Evolutionary conservation across 2,888 invertebrate species (phyloP).

Genomic region (Pyrocoelia pectoralis): DNA sequence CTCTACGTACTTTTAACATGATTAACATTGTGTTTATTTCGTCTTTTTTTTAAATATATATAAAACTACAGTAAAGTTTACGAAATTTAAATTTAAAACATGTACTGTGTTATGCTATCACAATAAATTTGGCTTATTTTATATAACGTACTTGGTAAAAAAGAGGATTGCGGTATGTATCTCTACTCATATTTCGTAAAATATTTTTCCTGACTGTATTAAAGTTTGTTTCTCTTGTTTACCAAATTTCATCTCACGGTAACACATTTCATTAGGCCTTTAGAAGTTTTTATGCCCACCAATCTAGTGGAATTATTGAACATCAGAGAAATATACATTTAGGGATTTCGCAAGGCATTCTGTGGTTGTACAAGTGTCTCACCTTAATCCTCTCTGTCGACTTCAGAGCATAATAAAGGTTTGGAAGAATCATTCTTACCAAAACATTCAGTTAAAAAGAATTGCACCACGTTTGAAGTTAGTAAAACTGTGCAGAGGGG

Average conservation of each 20-base stretch:
- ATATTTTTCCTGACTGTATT: constrained; percentile 17
- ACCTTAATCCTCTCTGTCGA: too few relatives aligned
- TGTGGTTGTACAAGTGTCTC: too few relatives aligned
- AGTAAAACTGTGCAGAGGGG: too few relatives aligned
- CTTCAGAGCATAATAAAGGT: too few relatives aligned
- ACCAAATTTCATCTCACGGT: not conserved
- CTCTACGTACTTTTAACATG: constrained; percentile 24
- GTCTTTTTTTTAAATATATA: constrained; percentile 18
- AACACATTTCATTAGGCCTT: constrained; percentile 4
- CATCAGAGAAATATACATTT: not conserved
- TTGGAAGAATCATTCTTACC: too few relatives aligned
- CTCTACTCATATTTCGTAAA: constrained; percentile 28
- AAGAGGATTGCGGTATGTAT: constrained; percentile 18
- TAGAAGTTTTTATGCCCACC: not conserved
- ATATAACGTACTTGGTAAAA: constrained; percentile 31
- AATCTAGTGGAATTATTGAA: not conserved
- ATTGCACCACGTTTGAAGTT: too few relatives aligned
- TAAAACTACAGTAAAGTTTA: constrained; percentile 35
- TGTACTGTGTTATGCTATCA: constrained; percentile 42
- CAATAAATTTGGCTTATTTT: constrained; percentile 42
- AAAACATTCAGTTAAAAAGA: too few relatives aligned
- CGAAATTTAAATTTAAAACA: constrained; percentile 41
- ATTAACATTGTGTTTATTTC: constrained; percentile 3
- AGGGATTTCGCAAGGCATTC: not conserved
- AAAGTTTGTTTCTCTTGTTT: not conserved